Evolutionary conservation across 2,888 invertebrate genomes (phyloP), one percentile per base, ranked within the genome.

Genomic region (Gastracanthus pulcherrimus): DNA sequence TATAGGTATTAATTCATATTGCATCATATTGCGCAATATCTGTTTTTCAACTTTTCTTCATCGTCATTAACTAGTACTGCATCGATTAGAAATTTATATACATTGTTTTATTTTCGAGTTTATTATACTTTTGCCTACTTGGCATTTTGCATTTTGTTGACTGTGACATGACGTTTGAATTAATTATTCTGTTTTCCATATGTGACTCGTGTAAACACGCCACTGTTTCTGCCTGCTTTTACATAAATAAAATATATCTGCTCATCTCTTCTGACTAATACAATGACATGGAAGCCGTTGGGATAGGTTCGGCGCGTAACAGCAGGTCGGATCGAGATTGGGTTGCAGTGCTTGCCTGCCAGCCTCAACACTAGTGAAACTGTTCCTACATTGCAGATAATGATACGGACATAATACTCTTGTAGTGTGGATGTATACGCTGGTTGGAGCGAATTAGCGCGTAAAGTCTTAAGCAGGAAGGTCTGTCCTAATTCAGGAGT

Each of bases 401-500:
- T 31, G n/a, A 60, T 31, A 31, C 31, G 29, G 6, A 5, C 31
- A 31, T 31, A 16, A 16, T 31, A n/a, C 16, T 9, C 26, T 9
- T 11, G 13, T n/a, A 31, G 31, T 29, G n/a, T 60, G 31, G 6
- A 6, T 70, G 29, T 34, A 36, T 13, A 26, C 23, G 11, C 7
- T 51, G n/a, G 11, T 1, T 5, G 13, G 26, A 31, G 26, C 36
- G 36, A 75, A 58, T 13, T 4, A 29, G 31, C 75, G 51, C 64
- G 51, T 38, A 11, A 55, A 66, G 36, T 64, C 23, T 60, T 48
- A 26, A 76, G 29, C 29, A 41, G 19, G 38, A 74, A 48, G 55
- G n/a, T 48, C 9, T 48, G 60, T 36, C 41, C 48, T 29, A 34
- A 45, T 62, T 29, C 36, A 9, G 34, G 26, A 26, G 29, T 58